Percentiles rank a stretch among this genome's conserved stretches.
Evolutionary conservation across 2,797 vertebrate species (phyloP).

Genomic region (Allochrocebus solatus): DNA sequence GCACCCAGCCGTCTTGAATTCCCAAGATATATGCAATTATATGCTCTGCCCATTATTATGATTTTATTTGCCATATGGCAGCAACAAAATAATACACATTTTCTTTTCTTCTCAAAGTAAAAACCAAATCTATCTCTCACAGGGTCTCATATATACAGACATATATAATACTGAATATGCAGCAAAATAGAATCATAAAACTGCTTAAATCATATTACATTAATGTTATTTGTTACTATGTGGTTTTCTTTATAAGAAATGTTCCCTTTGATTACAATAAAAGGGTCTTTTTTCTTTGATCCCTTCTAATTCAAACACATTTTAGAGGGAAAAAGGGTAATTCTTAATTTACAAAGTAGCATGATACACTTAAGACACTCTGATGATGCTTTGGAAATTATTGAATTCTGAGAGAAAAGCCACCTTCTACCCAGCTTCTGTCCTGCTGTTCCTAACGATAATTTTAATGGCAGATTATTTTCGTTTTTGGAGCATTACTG

Average conservation of each 20-base stretch:
- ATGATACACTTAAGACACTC: neutral
- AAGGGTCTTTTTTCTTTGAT: neutral
- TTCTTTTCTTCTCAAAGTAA: neutral
- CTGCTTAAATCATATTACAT: neutral
- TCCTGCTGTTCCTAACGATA: neutral
- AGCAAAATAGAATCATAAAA: neutral
- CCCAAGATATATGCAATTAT: neutral
- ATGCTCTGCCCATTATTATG: neutral
- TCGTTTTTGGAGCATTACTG: constrained; percentile 47
- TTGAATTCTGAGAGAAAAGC: neutral
- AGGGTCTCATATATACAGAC: neutral
- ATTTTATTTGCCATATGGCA: neutral
- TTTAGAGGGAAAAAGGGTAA: neutral
- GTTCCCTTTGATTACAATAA: neutral
- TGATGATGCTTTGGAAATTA: neutral
- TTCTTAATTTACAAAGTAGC: neutral
- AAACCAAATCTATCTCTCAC: neutral
- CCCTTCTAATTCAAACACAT: constrained; percentile 11
- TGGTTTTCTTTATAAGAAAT: neutral
- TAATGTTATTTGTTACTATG: neutral
- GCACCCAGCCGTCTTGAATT: neutral
- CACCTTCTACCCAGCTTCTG: neutral
- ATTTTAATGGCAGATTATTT: constrained; percentile 76
- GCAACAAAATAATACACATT: neutral
- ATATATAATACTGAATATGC: neutral